A percentile compares a stretch with the other conserved stretches of the same genome.
Conservation (phyloP, 2,797 vertebrate genomes). For the Mormyrops boulengeri region DNA sequence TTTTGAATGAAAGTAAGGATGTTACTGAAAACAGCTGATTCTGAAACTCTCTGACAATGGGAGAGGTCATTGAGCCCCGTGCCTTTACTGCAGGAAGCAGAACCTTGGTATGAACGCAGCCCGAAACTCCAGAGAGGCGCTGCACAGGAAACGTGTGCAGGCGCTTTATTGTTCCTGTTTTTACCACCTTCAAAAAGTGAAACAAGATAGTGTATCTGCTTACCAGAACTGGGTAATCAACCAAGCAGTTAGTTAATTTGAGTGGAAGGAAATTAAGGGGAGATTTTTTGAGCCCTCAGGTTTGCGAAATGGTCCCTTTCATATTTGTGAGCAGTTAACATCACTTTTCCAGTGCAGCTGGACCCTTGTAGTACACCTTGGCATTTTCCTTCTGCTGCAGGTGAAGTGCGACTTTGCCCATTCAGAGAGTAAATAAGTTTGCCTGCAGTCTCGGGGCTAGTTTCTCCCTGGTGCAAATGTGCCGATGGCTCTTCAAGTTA, state of each 20-base stretch:
- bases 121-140: slow-evolving; percentile 18
- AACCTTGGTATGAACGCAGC: neutral
- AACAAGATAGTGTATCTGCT: neutral
- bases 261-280: slow-evolving; percentile 46
- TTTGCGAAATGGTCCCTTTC: neutral
- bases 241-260: slow-evolving; percentile 39
- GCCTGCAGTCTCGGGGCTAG: neutral
- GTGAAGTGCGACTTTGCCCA: neutral
- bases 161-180: slow-evolving; percentile 51
- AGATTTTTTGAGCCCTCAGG: neutral
- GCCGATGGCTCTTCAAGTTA: neutral
- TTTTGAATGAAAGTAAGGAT: neutral
- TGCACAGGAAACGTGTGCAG: slow-evolving; percentile 59
- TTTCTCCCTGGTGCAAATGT: neutral
- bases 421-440: neutral
- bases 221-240: slow-evolving; percentile 43
- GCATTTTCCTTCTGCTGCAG: neutral
- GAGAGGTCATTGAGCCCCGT: neutral
- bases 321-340: neutral
- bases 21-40: neutral
- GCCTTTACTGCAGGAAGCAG: neutral
- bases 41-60: neutral
- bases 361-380: neutral
- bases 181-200: slow-evolving; percentile 27
- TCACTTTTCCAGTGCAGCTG: neutral